Conservation (phyloP, 2,888 invertebrate genomes). For the Baronia brevicornis region DNA sequence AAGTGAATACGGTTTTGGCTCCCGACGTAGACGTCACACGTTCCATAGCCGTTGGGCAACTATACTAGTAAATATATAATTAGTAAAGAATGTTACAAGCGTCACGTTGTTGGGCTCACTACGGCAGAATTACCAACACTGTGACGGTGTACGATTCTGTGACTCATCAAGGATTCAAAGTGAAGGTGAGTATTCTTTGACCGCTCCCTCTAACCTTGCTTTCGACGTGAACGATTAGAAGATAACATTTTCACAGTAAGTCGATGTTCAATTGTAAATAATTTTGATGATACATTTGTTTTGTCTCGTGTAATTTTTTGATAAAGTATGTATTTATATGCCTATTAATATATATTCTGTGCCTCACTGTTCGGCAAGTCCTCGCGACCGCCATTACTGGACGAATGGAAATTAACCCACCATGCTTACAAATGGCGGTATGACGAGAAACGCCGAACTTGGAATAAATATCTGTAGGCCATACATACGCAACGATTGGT, state of each 20-base stretch:
- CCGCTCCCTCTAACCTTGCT: slow-evolving; percentile 66
- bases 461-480: no score
- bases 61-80: slow-evolving; percentile 36
- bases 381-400: no score
- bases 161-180: slow-evolving; percentile 56
- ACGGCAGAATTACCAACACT: slow-evolving; percentile 42
- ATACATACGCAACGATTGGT: no score
- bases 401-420: no score
- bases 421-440: no score
- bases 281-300: slow-evolving; percentile 11
- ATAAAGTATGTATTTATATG: no score
- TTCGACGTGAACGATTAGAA: slow-evolving; percentile 49
- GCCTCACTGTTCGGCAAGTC: no score
- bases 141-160: slow-evolving; percentile 39
- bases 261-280: slow-evolving; percentile 23
- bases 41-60: slow-evolving; percentile 19
- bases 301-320: no score
- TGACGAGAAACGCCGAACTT: no score
- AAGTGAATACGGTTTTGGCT: slow-evolving; percentile 39
- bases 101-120: slow-evolving; percentile 49
- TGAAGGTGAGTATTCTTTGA: slow-evolving; percentile 66
- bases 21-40: slow-evolving; percentile 39
- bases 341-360: no score
- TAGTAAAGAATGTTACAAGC: slow-evolving; percentile 49
- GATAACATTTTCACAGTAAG: slow-evolving; percentile 43